Percentiles rank a stretch among this genome's conserved stretches.
These are phyloP conservation scores for Amniataba percoides DNA, from an alignment of 2,797 vertebrate genomes.

Conservation along the genomic window DNA sequence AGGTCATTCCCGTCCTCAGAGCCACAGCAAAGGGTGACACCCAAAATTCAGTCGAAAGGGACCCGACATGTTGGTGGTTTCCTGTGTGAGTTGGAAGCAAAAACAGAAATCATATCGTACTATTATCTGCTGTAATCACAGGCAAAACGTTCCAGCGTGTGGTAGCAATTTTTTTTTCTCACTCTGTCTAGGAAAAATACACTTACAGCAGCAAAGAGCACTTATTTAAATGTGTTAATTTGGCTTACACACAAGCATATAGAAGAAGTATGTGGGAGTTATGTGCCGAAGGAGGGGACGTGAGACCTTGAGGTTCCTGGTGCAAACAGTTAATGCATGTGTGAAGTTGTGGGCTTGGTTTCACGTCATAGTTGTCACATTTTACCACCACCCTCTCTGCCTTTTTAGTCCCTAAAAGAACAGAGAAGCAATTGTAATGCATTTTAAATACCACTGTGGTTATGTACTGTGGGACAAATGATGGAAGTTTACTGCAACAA, in stretches of 20 bases:
- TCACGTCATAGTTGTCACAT: conserved; percentile 4
- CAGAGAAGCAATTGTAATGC: neutral
- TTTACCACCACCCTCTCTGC: neutral
- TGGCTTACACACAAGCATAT: neutral
- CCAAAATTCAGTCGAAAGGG: neutral
- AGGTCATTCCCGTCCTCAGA: conserved; percentile 12
- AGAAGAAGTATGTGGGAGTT: neutral
- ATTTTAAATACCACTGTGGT: neutral
- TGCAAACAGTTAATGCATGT: neutral
- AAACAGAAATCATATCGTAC: neutral
- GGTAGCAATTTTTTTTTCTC: neutral
- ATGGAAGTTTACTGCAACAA: neutral
- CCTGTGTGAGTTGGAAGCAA: conserved; percentile 1
- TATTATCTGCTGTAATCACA: neutral
- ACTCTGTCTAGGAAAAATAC: neutral
- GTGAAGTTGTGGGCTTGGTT: conserved; percentile 14
- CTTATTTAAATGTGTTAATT: neutral
- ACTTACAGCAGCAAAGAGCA: neutral
- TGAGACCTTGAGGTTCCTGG: conserved; percentile 3
- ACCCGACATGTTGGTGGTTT: neutral
- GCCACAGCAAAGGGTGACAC: neutral
- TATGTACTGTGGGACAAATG: neutral
- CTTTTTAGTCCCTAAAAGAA: neutral
- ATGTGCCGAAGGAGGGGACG: neutral
- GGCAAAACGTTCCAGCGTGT: neutral